Conservation (phyloP, 1,140 invertebrate genomes). For the Argopecten irradians region DNA sequence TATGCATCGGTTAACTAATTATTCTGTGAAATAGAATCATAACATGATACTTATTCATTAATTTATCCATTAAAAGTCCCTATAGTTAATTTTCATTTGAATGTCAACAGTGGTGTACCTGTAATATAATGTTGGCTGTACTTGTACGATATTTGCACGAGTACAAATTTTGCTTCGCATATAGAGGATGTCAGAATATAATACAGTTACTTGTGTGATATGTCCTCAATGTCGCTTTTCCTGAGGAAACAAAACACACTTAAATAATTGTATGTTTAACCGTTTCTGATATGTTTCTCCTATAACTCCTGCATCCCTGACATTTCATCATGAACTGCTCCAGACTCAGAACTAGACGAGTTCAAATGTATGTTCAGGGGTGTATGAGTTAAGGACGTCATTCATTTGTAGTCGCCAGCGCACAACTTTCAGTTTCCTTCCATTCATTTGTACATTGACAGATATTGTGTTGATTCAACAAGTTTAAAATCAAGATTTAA, state of each 20-base stretch:
- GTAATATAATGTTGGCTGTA: not conserved
- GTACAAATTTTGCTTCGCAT: not conserved
- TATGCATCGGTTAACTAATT: not conserved
- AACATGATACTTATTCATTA: constrained; percentile 20
- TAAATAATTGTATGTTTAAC: constrained; percentile 13
- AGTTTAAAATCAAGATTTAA: not conserved
- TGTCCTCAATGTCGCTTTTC: not conserved
- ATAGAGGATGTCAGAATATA: not conserved
- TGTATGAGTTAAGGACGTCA: not conserved
- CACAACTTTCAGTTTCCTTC: constrained; percentile 2
- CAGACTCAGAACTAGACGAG: no score
- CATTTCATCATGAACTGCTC: no score
- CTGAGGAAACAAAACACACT: not conserved
- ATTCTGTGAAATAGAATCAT: not conserved
- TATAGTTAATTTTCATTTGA: not conserved
- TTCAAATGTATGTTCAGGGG: no score
- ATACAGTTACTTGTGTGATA: not conserved
- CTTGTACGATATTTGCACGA: not conserved
- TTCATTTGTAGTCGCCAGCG: not conserved
- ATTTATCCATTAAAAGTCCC: not conserved
- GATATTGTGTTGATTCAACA: not conserved
- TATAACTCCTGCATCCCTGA: no score
- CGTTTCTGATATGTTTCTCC: not conserved
- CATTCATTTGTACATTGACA: constrained; percentile 1
- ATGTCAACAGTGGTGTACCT: not conserved